Conservation (phyloP, 2,888 invertebrate species). For the Caenorhabditis uteleia region DNA sequence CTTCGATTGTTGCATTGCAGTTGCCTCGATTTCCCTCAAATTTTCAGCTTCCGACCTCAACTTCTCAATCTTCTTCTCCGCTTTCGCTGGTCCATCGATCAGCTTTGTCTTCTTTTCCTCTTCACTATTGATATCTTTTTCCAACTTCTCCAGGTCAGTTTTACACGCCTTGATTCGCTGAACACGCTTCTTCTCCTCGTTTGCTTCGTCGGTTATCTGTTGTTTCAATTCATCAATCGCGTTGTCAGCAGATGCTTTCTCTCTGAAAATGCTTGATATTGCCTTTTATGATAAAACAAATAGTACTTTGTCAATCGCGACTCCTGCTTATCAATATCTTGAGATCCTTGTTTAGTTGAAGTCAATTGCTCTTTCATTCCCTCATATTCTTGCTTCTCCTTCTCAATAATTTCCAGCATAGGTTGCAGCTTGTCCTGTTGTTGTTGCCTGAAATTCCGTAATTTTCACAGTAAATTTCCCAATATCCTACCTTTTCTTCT, state of each 20-base stretch:
- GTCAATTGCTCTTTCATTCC: no score
- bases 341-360: no score
- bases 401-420: slow-evolving; percentile 19
- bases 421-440: no score
- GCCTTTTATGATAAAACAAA: background rate
- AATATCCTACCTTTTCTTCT: slow-evolving; percentile 12
- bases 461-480: slow-evolving; percentile 5
- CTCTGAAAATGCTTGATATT: slow-evolving; percentile 5
- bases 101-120: slow-evolving; percentile 66
- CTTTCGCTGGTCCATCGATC: slow-evolving; percentile 44
- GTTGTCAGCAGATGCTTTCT: slow-evolving; percentile 19
- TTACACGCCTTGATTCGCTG: slow-evolving; percentile 53
- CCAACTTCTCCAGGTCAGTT: slow-evolving; percentile 14
- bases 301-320: background rate
- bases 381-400: slow-evolving; percentile 10
- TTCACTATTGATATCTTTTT: slow-evolving; percentile 40
- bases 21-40: slow-evolving; percentile 71
- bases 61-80: slow-evolving; percentile 40
- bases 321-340: no score
- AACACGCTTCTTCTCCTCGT: slow-evolving; percentile 42
- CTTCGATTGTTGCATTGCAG: slow-evolving; percentile 18
- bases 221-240: slow-evolving; percentile 38
- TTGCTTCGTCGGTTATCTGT: slow-evolving; percentile 21
- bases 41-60: slow-evolving; percentile 70
- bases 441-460: slow-evolving; percentile 8